Conservation (phyloP, 1,140 invertebrate genomes). For the Zaprionus vittiger region DNA sequence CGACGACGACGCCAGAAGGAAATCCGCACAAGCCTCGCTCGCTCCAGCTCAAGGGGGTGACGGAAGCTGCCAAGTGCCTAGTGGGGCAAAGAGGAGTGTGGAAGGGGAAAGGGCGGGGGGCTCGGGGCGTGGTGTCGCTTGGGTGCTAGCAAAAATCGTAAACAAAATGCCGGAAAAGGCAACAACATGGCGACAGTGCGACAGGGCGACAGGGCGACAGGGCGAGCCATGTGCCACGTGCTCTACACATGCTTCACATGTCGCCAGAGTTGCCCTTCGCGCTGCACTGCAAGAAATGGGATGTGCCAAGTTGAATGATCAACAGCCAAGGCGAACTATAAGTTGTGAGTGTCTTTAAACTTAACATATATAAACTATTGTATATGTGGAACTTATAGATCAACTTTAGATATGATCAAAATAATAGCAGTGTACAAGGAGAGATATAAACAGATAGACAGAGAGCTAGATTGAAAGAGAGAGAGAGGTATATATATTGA, state of each 20-base stretch:
- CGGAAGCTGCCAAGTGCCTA: constrained; percentile 2
- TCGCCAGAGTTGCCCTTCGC: constrained; percentile 13
- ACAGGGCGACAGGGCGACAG: constrained; percentile 67
- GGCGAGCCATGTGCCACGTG: constrained; percentile 27
- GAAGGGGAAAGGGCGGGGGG: no score
- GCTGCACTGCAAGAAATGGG: background rate
- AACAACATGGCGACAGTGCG: constrained; percentile 69
- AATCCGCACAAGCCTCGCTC: constrained; percentile 61
- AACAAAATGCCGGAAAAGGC: constrained; percentile 82
- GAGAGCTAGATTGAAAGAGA: no score
- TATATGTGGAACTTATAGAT: no score
- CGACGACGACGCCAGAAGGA: constrained; percentile 58
- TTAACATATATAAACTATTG: no score
- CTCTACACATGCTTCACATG: constrained; percentile 14
- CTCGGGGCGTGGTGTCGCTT: background rate
- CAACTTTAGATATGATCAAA: no score
- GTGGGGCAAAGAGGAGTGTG: background rate
- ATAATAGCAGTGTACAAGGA: background rate
- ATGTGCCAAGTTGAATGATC: background rate
- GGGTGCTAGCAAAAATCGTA: constrained; percentile 61
- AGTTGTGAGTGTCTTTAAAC: background rate
- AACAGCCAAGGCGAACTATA: background rate
- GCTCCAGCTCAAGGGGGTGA: constrained; percentile 5
- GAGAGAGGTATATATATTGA: no score
- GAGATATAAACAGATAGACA: no score